These are phyloP conservation scores for Drosophila monieri DNA, from an alignment of 2,888 invertebrate species.

Conservation along the genomic window DNA sequence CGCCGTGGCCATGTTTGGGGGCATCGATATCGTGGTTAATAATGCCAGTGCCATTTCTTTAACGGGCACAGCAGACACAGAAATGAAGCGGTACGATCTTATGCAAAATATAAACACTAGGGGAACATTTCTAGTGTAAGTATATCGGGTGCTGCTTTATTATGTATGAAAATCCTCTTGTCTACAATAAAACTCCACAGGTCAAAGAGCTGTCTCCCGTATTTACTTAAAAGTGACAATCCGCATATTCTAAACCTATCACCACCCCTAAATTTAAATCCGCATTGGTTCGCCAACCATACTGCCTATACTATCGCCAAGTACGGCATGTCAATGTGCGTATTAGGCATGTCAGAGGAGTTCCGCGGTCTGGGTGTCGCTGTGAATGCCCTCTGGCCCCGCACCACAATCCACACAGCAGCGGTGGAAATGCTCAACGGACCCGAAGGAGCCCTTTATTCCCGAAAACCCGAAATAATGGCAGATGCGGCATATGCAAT, in stretches of 20 bases:
- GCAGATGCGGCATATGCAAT: conserved; percentile 82
- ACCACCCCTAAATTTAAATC: conserved; percentile 95
- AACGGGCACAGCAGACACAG: conserved; percentile 91
- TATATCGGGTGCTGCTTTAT: neutral
- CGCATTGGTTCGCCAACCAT: conserved; percentile 94
- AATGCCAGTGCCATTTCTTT: conserved; percentile 97
- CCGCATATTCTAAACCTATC: conserved; percentile 97
- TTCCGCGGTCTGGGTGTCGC: conserved; percentile 92
- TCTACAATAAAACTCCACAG: conserved; percentile 84
- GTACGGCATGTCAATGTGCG: conserved; percentile 99
- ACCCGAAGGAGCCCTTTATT: conserved; percentile 58
- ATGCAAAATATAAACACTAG: conserved; percentile 98
- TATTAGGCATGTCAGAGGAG: conserved; percentile 98
- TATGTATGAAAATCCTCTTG: neutral
- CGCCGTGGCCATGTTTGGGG: conserved; percentile 92
- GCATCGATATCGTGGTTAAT: conserved; percentile 97
- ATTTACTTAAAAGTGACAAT: conserved; percentile 92
- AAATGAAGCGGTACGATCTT: conserved; percentile 98
- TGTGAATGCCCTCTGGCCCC: conserved; percentile 98
- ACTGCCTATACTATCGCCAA: conserved; percentile 99
- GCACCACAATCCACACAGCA: conserved; percentile 95
- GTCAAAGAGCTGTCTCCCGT: conserved; percentile 94
- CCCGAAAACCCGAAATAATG: conserved; percentile 83
- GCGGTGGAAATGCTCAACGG: conserved; percentile 94
- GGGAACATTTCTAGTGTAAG: conserved; percentile 97